Evolutionary conservation across 2,888 invertebrate genomes (phyloP).

Genomic region (Xylota sylvarum): DNA sequence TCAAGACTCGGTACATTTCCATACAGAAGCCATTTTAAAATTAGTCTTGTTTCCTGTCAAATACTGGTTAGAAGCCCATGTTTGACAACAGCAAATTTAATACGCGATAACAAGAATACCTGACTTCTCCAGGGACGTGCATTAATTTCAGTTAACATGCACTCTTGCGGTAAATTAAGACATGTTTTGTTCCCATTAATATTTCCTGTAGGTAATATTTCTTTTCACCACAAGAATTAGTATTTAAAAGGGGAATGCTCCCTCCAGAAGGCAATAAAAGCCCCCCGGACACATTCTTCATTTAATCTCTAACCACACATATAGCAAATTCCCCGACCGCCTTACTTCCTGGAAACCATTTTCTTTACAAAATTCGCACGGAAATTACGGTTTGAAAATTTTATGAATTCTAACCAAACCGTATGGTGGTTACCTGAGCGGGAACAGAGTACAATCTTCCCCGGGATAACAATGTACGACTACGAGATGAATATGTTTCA

Average conservation of each 20-base stretch:
- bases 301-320: constrained; percentile 55
- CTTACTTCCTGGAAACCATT: constrained; percentile 22
- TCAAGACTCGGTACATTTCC: too few relatives aligned
- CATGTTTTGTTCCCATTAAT: background rate
- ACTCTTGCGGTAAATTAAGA: background rate
- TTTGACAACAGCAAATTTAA: too few relatives aligned
- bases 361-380: constrained; percentile 52
- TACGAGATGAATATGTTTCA: constrained; percentile 34
- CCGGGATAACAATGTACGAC: constrained; percentile 15
- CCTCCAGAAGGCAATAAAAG: constrained; percentile 43
- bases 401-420: constrained; percentile 57
- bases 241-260: constrained; percentile 10
- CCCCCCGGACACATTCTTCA: constrained; percentile 15
- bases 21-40: too few relatives aligned
- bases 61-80: too few relatives aligned
- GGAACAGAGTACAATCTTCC: constrained; percentile 5
- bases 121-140: background rate
- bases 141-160: background rate
- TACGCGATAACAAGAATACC: background rate
- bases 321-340: constrained; percentile 8
- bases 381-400: constrained; percentile 68
- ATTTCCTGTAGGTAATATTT: constrained; percentile 14
- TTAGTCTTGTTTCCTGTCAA: too few relatives aligned
- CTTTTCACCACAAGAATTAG: constrained; percentile 24
- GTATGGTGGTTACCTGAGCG: background rate